phyloP scores from a whole-genome alignment of 2,888 invertebrate genomes.

The Tenthredo distinguenda region DNA sequence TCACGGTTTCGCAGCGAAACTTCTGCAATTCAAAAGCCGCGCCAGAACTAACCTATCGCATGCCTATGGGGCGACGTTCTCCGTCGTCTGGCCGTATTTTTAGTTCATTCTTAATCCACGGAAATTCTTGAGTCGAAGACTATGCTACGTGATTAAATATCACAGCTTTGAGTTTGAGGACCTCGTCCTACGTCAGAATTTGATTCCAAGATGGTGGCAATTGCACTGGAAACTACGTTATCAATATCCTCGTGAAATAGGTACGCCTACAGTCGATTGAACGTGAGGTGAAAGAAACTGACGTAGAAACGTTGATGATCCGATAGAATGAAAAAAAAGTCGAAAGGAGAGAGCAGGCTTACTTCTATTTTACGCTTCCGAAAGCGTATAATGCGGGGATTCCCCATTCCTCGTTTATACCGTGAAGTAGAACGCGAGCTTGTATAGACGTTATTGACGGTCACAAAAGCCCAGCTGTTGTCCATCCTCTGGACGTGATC shows the following conservation, averaged over 20 bases:
- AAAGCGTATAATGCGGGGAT: background rate
- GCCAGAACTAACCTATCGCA: background rate
- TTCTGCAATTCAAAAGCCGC: too few species aligned
- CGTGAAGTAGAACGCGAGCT: background rate
- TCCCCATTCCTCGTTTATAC: background rate
- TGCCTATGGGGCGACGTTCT: background rate
- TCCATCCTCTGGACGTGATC: slow-evolving; percentile 10
- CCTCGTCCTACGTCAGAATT: too few species aligned
- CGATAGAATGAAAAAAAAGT: background rate
- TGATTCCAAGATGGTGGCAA: too few species aligned
- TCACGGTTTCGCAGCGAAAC: background rate
- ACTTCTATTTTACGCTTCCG: background rate
- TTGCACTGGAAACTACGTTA: too few species aligned
- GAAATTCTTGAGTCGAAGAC: background rate
- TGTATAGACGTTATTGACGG: background rate
- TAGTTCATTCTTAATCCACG: background rate
- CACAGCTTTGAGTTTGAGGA: background rate
- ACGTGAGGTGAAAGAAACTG: background rate
- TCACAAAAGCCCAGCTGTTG: slow-evolving; percentile 16
- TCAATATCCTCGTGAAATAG: too few species aligned
- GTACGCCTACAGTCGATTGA: too few species aligned
- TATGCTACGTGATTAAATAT: background rate
- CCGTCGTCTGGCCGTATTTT: too few species aligned
- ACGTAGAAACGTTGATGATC: background rate
- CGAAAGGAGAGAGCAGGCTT: background rate